Conservation (phyloP, 2,888 invertebrate genomes). For the Malacosoma neustria region DNA sequence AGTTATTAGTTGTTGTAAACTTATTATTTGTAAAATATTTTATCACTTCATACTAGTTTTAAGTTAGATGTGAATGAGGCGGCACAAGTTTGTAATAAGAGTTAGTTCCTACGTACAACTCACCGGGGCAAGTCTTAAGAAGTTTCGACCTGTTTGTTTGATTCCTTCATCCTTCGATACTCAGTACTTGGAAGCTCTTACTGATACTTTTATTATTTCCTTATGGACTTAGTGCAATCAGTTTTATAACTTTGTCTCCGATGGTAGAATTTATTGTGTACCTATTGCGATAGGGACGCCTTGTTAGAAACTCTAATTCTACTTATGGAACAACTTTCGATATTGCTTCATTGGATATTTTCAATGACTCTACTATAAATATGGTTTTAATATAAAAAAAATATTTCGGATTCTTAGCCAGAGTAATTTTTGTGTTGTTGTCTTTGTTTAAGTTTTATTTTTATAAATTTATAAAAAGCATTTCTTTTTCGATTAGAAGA, state of each 20-base stretch:
- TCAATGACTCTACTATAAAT: too few species aligned
- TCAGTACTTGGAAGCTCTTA: constrained; percentile 35
- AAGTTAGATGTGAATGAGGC: constrained; percentile 30
- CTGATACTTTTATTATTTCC: constrained; percentile 61
- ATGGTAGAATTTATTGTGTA: constrained; percentile 31
- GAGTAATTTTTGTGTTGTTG: too few species aligned
- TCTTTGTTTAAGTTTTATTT: too few species aligned
- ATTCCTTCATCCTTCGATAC: constrained; percentile 39
- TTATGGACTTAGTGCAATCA: constrained; percentile 39
- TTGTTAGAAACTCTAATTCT: neutral
- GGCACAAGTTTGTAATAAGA: constrained; percentile 54
- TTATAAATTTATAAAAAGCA: too few species aligned
- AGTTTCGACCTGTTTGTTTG: constrained; percentile 49
- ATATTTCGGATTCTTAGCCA: too few species aligned
- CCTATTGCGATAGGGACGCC: neutral
- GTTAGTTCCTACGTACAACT: constrained; percentile 39
- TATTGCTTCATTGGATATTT: neutral
- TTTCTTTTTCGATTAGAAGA: too few species aligned
- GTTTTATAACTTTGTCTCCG: constrained; percentile 28
- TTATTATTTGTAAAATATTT: constrained; percentile 31
- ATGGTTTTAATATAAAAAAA: too few species aligned
- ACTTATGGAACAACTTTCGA: neutral
- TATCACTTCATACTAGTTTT: constrained; percentile 37
- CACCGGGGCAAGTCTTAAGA: constrained; percentile 37
- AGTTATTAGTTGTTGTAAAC: constrained; percentile 7